Evolutionary conservation across 1,140 invertebrate species (phyloP).

Genomic region (Brachionus paranguensis): DNA sequence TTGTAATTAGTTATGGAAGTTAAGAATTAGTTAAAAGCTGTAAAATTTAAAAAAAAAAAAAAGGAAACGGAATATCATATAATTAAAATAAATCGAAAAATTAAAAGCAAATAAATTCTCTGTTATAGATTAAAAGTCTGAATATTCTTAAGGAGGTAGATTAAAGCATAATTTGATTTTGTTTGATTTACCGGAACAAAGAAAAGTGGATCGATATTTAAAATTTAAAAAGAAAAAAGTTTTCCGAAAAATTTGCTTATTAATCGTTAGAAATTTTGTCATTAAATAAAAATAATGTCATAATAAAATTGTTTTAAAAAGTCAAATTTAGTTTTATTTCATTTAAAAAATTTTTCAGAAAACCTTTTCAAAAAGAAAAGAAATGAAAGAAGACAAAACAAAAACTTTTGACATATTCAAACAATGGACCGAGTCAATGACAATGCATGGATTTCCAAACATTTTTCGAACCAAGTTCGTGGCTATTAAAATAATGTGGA

Average conservation of each 20-base stretch:
- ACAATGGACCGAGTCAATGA: constrained; percentile 4
- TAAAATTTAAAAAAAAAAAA: too few relatives aligned
- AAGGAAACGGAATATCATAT: too few relatives aligned
- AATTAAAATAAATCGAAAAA: too few relatives aligned
- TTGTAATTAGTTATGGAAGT: too few relatives aligned
- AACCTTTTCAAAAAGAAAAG: background rate
- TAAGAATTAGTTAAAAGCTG: too few relatives aligned
- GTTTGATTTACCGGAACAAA: too few relatives aligned
- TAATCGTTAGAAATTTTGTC: background rate
- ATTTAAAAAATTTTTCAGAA: background rate
- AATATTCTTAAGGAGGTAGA: too few relatives aligned
- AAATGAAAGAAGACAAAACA: background rate
- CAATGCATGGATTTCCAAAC: constrained; percentile 23
- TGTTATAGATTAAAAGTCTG: too few relatives aligned
- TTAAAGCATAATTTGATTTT: too few relatives aligned
- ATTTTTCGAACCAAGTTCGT: background rate
- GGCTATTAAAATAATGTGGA: background rate
- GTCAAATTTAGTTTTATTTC: too few relatives aligned
- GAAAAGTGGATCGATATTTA: too few relatives aligned
- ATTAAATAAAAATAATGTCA: background rate
- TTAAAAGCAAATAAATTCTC: too few relatives aligned
- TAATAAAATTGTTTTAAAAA: background rate
- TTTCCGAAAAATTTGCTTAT: background rate
- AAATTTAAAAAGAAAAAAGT: background rate
- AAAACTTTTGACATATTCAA: background rate